Evolutionary conservation across 2,113 vertebrate species (phyloP).

Genomic region (Cnemophilus loriae): DNA sequence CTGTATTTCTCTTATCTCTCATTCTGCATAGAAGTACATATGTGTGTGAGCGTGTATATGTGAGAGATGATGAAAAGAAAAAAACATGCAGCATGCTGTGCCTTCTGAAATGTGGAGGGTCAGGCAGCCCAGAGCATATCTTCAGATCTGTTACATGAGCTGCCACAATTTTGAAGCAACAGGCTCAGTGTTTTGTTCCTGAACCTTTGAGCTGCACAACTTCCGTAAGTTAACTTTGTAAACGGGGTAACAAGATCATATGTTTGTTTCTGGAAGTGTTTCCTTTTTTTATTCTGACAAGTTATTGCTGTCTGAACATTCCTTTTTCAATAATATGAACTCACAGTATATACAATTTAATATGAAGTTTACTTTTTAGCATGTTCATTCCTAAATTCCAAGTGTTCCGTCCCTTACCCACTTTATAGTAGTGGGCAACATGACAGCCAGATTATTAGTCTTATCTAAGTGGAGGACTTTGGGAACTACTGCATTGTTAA

Average conservation of each 20-base stretch:
- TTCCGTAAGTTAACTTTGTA: fast-evolving
- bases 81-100: not conserved
- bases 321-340: not conserved
- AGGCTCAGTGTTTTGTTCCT: not conserved
- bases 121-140: not conserved
- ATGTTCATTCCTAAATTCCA: not conserved
- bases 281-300: not conserved
- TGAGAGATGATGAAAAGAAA: not conserved
- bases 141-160: fast-evolving
- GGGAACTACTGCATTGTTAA: not conserved
- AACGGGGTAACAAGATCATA: not conserved
- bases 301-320: not conserved
- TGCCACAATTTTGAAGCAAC: not conserved
- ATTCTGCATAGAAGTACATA: not conserved
- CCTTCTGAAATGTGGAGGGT: not conserved
- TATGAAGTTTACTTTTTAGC: not conserved
- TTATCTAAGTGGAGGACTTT: not conserved
- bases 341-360: not conserved
- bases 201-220: not conserved
- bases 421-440: not conserved
- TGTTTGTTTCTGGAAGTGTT: not conserved
- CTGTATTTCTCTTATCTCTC: not conserved
- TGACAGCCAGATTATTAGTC: not conserved
- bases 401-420: not conserved
- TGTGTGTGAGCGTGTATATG: not conserved